These are phyloP conservation scores for Monopis laevigella DNA, from an alignment of 2,888 invertebrate species.

Conservation along the genomic window DNA sequence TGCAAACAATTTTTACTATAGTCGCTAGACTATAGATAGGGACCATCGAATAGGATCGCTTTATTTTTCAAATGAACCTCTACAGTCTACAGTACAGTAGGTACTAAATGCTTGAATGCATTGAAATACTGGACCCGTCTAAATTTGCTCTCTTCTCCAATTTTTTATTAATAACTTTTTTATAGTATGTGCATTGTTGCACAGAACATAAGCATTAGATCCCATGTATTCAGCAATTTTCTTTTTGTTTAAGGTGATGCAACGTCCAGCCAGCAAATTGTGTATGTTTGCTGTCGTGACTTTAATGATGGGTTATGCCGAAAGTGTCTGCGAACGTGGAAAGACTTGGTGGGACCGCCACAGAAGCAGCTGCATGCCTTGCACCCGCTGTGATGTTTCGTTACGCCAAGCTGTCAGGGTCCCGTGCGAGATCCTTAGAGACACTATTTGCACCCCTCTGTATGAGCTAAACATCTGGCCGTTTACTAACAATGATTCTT, in stretches of 20 bases:
- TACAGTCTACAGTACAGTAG: no score
- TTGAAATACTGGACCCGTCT: no score
- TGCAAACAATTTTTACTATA: no score
- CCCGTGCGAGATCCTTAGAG: conserved; percentile 79
- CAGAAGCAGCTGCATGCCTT: conserved; percentile 72
- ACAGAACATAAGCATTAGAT: no score
- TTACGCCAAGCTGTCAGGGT: conserved; percentile 70
- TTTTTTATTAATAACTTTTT: no score
- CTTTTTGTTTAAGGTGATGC: conserved; percentile 48
- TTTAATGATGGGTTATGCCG: conserved; percentile 40
- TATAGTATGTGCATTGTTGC: no score
- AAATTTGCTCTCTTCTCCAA: no score
- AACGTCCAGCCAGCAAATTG: conserved; percentile 45
- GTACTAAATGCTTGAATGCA: no score
- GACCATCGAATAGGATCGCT: no score
- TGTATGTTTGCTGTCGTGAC: conserved; percentile 48
- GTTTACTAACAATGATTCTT: conserved; percentile 42
- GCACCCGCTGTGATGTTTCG: conserved; percentile 72
- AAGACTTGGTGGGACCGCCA: conserved; percentile 76
- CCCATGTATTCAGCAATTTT: conserved; percentile 7
- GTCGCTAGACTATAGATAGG: no score
- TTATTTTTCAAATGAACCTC: no score
- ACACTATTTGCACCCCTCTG: conserved; percentile 78
- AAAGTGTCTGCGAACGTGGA: conserved; percentile 57
- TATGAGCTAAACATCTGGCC: conserved; percentile 72